Percentiles rank a stretch among this genome's conserved stretches.
phyloP scores from a whole-genome alignment of 2,888 invertebrate genomes.

The Drosophila pegasa region DNA sequence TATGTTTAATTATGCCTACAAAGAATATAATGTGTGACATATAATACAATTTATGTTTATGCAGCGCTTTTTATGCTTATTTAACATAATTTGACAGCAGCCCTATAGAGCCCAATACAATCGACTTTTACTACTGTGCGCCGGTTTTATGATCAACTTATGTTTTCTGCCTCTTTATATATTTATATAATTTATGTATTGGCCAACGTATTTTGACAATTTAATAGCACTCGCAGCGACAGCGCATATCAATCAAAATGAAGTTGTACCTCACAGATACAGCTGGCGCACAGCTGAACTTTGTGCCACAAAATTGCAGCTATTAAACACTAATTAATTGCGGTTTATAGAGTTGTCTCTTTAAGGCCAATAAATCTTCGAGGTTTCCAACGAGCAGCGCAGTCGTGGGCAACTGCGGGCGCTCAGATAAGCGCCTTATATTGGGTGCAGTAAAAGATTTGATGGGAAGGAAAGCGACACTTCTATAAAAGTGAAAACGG shows the following conservation, averaged over 20 bases:
- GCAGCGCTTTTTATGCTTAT: slow-evolving; percentile 59
- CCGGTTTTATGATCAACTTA: slow-evolving; percentile 53
- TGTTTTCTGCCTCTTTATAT: slow-evolving; percentile 7
- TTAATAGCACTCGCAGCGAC: slow-evolving; percentile 58
- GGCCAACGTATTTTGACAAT: slow-evolving; percentile 71
- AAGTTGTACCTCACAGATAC: slow-evolving; percentile 36
- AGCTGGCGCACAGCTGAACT: slow-evolving; percentile 40
- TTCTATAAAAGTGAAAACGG: slow-evolving; percentile 32
- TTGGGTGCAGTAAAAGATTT: slow-evolving; percentile 13
- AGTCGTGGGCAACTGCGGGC: slow-evolving; percentile 27
- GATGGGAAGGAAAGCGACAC: not conserved
- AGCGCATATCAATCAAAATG: slow-evolving; percentile 63
- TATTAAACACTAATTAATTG: slow-evolving; percentile 71
- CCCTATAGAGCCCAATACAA: slow-evolving; percentile 21
- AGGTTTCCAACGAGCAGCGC: not conserved
- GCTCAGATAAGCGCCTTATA: slow-evolving; percentile 58
- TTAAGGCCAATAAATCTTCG: slow-evolving; percentile 57
- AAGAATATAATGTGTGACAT: slow-evolving; percentile 58
- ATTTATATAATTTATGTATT: slow-evolving; percentile 59
- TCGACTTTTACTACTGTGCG: slow-evolving; percentile 61
- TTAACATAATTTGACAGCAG: slow-evolving; percentile 64
- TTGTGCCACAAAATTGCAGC: slow-evolving; percentile 33
- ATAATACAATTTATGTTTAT: slow-evolving; percentile 71
- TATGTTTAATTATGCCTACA: slow-evolving; percentile 68
- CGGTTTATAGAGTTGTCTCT: slow-evolving; percentile 59